Percentiles rank a stretch among this genome's conserved stretches.
Evolutionary conservation across 1,140 invertebrate genomes (phyloP).

Genomic region (Vollenhovia emeryi): DNA sequence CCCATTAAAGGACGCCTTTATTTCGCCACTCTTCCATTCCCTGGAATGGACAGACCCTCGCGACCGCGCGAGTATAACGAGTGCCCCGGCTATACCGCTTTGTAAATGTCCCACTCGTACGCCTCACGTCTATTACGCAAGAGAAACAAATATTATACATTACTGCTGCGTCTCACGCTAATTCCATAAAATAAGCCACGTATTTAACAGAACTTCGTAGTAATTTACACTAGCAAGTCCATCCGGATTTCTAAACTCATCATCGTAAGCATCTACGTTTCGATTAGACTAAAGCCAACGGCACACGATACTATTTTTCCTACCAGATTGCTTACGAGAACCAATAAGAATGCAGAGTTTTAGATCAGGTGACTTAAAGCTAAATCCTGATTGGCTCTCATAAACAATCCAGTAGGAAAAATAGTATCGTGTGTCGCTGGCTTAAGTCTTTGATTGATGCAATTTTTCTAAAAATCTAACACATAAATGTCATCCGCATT

Average conservation of each 20-base stretch:
- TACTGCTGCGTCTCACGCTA: not conserved
- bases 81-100: slow-evolving; percentile 8
- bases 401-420: no score
- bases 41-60: slow-evolving; percentile 61
- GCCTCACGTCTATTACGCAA: slow-evolving; percentile 20
- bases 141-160: not conserved
- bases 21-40: slow-evolving; percentile 72
- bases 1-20: slow-evolving; percentile 83
- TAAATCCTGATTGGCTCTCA: no score
- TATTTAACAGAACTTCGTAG: not conserved
- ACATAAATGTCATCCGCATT: not conserved
- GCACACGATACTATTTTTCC: no score
- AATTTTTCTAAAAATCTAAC: no score
- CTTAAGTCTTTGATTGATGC: not conserved
- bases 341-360: no score
- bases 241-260: not conserved
- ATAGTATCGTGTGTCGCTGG: no score
- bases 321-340: no score
- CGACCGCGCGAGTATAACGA: slow-evolving; percentile 29
- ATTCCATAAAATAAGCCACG: not conserved
- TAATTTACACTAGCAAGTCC: not conserved
- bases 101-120: not conserved
- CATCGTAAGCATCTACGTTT: not conserved
- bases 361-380: no score
- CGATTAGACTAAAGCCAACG: not conserved